These are phyloP conservation scores for Drosophila sucinea DNA, from an alignment of 1,140 invertebrate genomes.

Conservation along the genomic window DNA sequence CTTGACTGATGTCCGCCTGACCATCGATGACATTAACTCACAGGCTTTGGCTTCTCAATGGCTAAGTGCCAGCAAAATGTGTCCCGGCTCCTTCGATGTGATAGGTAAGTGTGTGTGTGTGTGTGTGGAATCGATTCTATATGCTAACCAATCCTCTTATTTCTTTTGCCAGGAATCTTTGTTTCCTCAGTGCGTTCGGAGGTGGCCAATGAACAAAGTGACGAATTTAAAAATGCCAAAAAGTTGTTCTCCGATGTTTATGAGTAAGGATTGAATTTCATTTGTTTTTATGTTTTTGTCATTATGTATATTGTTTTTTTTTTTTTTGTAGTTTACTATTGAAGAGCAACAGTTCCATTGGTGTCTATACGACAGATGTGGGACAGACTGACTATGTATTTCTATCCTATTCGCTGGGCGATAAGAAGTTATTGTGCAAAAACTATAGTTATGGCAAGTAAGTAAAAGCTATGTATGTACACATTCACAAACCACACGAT, in stretches of 20 bases:
- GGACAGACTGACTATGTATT: slow-evolving; percentile 71
- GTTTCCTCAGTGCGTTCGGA: slow-evolving; percentile 55
- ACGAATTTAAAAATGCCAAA: slow-evolving; percentile 70
- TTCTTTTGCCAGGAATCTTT: slow-evolving; percentile 61
- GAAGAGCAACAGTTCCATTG: slow-evolving; percentile 64
- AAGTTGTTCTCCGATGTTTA: slow-evolving; percentile 73
- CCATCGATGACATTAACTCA: slow-evolving; percentile 64
- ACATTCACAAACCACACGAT: background rate
- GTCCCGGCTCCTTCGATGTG: slow-evolving; percentile 78
- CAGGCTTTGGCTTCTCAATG: slow-evolving; percentile 77
- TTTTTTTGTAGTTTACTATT: slow-evolving; percentile 45
- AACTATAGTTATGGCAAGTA: slow-evolving; percentile 70
- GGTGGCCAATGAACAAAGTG: slow-evolving; percentile 55
- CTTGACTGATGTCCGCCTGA: slow-evolving; percentile 40
- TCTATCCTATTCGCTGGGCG: slow-evolving; percentile 64
- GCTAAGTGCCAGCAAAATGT: slow-evolving; percentile 79
- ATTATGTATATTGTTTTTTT: background rate
- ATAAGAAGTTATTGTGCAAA: slow-evolving; percentile 69
- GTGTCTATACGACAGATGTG: slow-evolving; percentile 68
- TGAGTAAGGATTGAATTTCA: slow-evolving; percentile 45
- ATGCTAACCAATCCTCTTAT: background rate
- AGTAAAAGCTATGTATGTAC: slow-evolving; percentile 23
- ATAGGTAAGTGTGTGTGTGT: slow-evolving; percentile 53
- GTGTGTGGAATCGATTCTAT: background rate
- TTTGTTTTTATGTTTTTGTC: background rate